These are phyloP conservation scores for Acleris literana DNA, from an alignment of 2,888 invertebrate genomes.

Conservation along the genomic window DNA sequence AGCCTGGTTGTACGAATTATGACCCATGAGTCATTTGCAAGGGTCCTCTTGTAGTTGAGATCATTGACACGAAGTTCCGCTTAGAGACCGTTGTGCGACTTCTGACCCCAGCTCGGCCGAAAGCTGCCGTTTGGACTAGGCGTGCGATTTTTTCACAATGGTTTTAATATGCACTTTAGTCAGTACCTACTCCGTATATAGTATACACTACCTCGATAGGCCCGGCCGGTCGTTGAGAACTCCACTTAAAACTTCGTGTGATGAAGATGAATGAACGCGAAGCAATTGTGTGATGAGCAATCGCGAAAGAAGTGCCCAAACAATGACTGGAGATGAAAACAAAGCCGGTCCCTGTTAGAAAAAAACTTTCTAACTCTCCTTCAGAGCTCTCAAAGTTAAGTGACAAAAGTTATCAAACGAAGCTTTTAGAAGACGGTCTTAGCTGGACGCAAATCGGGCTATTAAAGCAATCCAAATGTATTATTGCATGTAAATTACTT, in stretches of 20 bases:
- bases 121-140: conserved; percentile 55
- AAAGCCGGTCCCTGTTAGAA: conserved; percentile 12
- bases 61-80: conserved; percentile 53
- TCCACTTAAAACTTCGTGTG: neutral
- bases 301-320: conserved; percentile 2
- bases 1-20: no score
- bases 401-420: conserved; percentile 13
- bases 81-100: conserved; percentile 60
- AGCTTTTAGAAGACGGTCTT: neutral
- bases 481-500: neutral
- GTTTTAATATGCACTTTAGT: conserved; percentile 12
- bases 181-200: neutral
- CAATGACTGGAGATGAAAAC: conserved; percentile 14
- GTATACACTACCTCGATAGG: conserved; percentile 24
- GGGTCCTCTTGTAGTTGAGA: conserved; percentile 48
- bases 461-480: neutral
- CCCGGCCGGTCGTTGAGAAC: neutral
- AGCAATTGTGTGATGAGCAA: conserved; percentile 8
- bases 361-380: conserved; percentile 12
- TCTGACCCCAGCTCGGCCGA: conserved; percentile 51
- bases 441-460: neutral
- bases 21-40: conserved; percentile 32
- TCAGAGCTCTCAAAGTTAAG: neutral
- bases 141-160: conserved; percentile 41
- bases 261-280: conserved; percentile 18